Base-by-base conservation (phyloP, 2,888 invertebrate species). In the Sphaeridia pumilis region DNA sequence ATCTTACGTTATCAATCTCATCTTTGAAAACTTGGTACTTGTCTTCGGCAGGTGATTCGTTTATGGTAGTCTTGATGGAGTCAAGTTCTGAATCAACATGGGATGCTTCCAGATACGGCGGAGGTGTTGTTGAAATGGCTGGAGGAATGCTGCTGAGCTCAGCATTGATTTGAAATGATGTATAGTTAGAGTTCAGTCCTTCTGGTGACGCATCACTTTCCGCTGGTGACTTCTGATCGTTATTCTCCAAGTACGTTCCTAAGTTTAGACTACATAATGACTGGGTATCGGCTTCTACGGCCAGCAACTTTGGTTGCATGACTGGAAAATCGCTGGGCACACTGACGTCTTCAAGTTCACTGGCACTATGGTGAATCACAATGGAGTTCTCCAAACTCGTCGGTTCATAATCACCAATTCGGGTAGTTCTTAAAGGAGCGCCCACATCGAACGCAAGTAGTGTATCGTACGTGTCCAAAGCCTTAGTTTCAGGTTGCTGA, bases 181-280 rank as follows among this genome's bases (percentile, higher is more conserved):
- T n/a, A n/a, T n/a, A n/a, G n/a, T n/a, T n/a, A n/a, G n/a, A n/a
- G 27, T 48, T 25, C n/a, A 24, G 5, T 24, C 24, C 43, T 24
- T 46, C 42, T 38, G 51, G 25, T 20, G 57, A 47, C 17, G 31
- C 21, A 1, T 45, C 41, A 36, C 26, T 26, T n/a, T 55, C 51
- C 21, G 38, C 12, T 21, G 12, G 3, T 22, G 21, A 17, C 20
- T 42, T 47, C 14, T 12, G 21, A 14, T 51, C 43, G 41, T 44
- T 26, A 38, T 22, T 28, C 31, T 52, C 49, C 17, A 45, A 53
- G 47, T 60, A 61, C 50, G 45, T 60, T 14, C 64, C 63, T 26
- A 64, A 54, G 41, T 64, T 63, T 36, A 64, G 52, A 43, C 64
- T 64, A 34, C 60, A 56, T 38, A 64, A 53, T 3, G 64, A 64